A percentile compares a stretch with the other conserved stretches of the same genome.
These are phyloP conservation scores for Siniperca chuatsi DNA, from an alignment of 2,113 vertebrate species.

Conservation along the genomic window DNA sequence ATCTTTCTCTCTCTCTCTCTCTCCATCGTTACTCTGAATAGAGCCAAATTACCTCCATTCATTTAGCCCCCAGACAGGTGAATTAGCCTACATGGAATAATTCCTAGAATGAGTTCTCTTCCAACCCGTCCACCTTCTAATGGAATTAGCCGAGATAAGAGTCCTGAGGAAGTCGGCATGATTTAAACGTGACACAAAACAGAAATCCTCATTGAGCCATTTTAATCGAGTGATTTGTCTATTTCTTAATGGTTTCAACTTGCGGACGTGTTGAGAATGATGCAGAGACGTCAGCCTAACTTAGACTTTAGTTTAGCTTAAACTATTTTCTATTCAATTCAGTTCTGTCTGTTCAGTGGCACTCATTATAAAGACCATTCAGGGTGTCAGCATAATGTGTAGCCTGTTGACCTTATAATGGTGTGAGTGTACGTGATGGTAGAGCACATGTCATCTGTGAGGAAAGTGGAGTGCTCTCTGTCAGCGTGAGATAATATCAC, in stretches of 20 bases:
- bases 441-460: neutral
- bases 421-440: neutral
- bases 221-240: slow-evolving; percentile 97
- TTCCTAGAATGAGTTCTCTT: slow-evolving; percentile 85
- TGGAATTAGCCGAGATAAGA: slow-evolving; percentile 83
- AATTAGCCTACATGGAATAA: slow-evolving; percentile 91
- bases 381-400: neutral
- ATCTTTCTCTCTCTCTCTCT: neutral
- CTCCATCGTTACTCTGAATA: slow-evolving; percentile 74
- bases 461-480: neutral
- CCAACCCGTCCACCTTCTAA: slow-evolving; percentile 82
- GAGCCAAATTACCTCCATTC: slow-evolving; percentile 93
- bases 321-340: slow-evolving; percentile 62
- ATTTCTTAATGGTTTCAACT: slow-evolving; percentile 86
- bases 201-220: slow-evolving; percentile 71
- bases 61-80: slow-evolving; percentile 89
- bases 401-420: slow-evolving; percentile 20
- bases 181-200: slow-evolving; percentile 90
- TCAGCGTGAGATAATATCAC: fast-evolving
- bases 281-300: slow-evolving; percentile 85
- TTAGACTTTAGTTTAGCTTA: slow-evolving; percentile 8
- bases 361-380: slow-evolving; percentile 15
- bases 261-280: slow-evolving; percentile 88
- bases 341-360: slow-evolving; percentile 77
- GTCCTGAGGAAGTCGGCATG: slow-evolving; percentile 81